These are phyloP conservation scores for Varecia variegata DNA, from an alignment of 2,797 vertebrate species.

Conservation along the genomic window DNA sequence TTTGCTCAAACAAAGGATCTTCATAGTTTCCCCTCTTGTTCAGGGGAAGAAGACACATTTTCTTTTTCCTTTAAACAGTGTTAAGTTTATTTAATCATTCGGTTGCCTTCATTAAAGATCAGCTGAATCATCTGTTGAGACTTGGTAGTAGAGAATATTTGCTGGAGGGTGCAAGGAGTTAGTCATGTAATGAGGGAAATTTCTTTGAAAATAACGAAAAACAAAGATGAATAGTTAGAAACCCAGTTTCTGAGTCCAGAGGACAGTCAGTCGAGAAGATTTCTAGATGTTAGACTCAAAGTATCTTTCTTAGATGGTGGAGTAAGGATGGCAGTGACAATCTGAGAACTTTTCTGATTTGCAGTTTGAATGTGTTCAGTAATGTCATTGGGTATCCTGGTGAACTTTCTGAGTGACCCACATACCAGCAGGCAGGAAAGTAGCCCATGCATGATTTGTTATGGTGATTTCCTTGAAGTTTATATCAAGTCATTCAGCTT, in stretches of 20 bases:
- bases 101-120: background rate
- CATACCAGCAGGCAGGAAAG: background rate
- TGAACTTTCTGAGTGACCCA: background rate
- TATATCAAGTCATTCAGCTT: background rate
- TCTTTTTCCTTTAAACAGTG: background rate
- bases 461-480: background rate
- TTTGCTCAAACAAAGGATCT: background rate
- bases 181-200: background rate
- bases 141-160: background rate
- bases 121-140: background rate
- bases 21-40: background rate
- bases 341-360: background rate
- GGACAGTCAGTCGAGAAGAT: background rate
- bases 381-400: background rate
- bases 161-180: background rate
- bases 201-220: background rate
- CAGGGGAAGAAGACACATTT: background rate
- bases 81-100: background rate
- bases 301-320: background rate
- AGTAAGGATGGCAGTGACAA: background rate
- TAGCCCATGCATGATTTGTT: background rate
- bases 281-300: background rate
- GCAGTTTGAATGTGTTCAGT: background rate
- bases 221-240: background rate
- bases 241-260: background rate